phyloP scores from a whole-genome alignment of 2,113 vertebrate species.

The Alethe diademata region DNA sequence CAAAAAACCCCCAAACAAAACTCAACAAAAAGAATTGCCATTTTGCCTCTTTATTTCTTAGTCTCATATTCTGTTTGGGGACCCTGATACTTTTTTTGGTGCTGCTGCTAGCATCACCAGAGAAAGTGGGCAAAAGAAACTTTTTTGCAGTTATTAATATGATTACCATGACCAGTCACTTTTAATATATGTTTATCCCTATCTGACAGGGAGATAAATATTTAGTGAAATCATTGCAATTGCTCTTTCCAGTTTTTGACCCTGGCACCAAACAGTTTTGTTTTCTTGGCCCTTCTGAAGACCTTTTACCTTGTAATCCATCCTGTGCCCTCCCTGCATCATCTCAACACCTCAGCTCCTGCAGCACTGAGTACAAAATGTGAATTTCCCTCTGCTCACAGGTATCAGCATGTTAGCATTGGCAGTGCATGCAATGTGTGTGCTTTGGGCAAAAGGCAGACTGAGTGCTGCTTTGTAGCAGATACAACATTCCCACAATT shows the following conservation, averaged over 20 bases:
- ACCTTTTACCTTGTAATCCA: background rate
- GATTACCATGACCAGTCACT: background rate
- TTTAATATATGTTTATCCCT: background rate
- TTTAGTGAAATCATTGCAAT: background rate
- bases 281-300: background rate
- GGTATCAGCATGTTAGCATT: background rate
- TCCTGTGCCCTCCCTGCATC: background rate
- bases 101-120: background rate
- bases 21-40: background rate
- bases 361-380: background rate
- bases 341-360: background rate
- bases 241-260: background rate
- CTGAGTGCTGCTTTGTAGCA: background rate
- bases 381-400: conserved; percentile 24
- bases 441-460: conserved; percentile 43
- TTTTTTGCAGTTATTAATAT: background rate
- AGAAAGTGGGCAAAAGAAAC: background rate
- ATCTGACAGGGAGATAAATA: background rate
- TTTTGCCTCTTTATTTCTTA: background rate
- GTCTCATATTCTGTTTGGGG: background rate
- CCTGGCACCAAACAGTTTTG: background rate
- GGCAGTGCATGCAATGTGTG: background rate
- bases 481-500: background rate
- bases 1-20: background rate
- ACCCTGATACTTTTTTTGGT: background rate